Evolutionary conservation across 2,113 vertebrate species (phyloP).

Genomic region (Ochotona princeps): DNA sequence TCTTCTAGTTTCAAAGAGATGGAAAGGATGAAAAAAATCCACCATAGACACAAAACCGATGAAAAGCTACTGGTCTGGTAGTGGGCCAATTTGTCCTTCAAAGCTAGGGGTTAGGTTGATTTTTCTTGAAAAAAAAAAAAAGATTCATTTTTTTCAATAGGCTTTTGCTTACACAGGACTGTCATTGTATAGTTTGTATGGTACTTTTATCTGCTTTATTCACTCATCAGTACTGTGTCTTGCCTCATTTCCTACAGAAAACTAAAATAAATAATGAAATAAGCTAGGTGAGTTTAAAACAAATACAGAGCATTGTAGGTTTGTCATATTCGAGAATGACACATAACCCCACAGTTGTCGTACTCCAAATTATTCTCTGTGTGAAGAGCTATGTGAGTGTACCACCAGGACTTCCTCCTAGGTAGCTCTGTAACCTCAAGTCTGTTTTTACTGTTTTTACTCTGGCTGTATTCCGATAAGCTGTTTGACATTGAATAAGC

Average conservation of each 20-base stretch:
- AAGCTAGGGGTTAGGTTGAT: neutral
- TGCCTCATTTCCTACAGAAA: neutral
- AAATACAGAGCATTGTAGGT: neutral
- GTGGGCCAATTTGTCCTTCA: neutral
- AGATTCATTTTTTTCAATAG: neutral
- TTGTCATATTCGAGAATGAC: neutral
- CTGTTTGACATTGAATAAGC: neutral
- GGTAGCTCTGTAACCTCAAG: neutral
- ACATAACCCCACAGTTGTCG: neutral
- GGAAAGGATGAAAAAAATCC: constrained; percentile 9
- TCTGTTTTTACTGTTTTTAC: constrained; percentile 4
- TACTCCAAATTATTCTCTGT: neutral
- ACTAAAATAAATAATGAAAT: neutral
- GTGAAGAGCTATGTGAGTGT: fast-evolving
- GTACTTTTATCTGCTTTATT: neutral
- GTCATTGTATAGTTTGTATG: neutral
- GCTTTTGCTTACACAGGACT: neutral
- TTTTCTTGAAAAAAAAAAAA: neutral
- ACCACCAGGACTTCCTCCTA: neutral
- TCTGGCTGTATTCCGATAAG: neutral
- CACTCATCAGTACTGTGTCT: neutral
- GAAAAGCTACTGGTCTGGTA: neutral
- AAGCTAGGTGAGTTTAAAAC: constrained; percentile 19
- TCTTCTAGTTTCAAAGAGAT: neutral
- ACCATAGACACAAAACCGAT: neutral